Evolutionary conservation across 2,888 invertebrate genomes (phyloP), one percentile per base, ranked within the genome.

Genomic region (Sinhomidia bicolor): DNA sequence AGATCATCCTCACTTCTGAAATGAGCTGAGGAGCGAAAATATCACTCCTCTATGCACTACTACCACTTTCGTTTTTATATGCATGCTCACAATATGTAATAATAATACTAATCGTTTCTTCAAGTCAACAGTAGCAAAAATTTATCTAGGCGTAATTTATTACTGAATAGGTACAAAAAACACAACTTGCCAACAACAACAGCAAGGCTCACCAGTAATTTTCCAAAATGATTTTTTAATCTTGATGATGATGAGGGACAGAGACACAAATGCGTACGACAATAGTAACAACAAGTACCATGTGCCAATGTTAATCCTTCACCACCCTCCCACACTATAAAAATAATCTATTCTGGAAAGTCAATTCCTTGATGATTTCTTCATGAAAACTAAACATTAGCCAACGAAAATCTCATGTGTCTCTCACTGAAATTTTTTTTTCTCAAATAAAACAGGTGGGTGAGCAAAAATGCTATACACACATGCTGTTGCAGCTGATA

Each of bases 261-360:
- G n/a, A n/a, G n/a, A n/a, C n/a, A n/a, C n/a, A n/a, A n/a, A n/a
- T 5, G 44, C 44, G 14, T 44, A 20, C 23, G 1, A 26, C 26
- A 14, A 2, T 20, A 17, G 57, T 17, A 57, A 10, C n/a, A 20
- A 44, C 32, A 62, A 36, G 41, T 65, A 1, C 41, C 44, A n/a
- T 71, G 41, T 10, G 71, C 20, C 12, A 71, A 71, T 44, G 71
- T 23, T 47, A 74, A 26, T 74, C 26, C 47, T 74, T 74, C 74
- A 74, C 44, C 20, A 23, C 2, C 9, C 71, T 20, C 71, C 74
- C 74, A 74, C 74, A 26, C 47, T n/a, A 26, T 12, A 0, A 23
- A 74, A 47, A 23, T 47, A 74, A 47, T 74, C 47, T 74, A 74
- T 47, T 74, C 74, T 74, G 74, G 47, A 74, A 74, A 74, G n/a